These are phyloP conservation scores for Indri indri DNA, from an alignment of 2,113 vertebrate genomes.

Conservation along the genomic window DNA sequence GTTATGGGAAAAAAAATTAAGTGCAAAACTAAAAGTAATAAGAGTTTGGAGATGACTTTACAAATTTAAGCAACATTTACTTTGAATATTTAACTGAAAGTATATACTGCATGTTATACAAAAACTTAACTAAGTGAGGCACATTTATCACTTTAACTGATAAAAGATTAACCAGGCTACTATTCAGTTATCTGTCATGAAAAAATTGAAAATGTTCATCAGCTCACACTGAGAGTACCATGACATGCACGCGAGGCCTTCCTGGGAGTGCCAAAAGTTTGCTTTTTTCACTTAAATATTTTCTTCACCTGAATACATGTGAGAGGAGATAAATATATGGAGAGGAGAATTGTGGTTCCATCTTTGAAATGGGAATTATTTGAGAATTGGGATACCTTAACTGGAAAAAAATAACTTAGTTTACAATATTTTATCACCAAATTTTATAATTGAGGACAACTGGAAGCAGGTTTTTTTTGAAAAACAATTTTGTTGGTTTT, in stretches of 20 bases:
- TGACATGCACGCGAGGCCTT: neutral
- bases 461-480: neutral
- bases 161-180: neutral
- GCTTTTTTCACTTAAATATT: neutral
- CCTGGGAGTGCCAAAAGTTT: neutral
- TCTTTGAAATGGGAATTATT: neutral
- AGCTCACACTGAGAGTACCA: neutral
- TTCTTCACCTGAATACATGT: neutral
- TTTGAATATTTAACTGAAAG: slow-evolving; percentile 6
- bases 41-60: neutral
- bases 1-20: neutral
- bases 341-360: neutral
- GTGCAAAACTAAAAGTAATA: neutral
- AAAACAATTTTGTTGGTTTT: neutral
- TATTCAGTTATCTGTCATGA: neutral
- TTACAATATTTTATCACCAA: neutral
- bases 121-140: neutral
- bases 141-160: neutral
- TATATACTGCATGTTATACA: neutral
- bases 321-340: neutral
- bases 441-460: neutral
- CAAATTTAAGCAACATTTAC: neutral
- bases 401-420: neutral
- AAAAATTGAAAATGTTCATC: neutral
- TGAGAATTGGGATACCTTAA: neutral